Evolutionary conservation across 2,888 invertebrate species (phyloP), one percentile per base, ranked within the genome.

Genomic region (Chromoteleia sp.): DNA sequence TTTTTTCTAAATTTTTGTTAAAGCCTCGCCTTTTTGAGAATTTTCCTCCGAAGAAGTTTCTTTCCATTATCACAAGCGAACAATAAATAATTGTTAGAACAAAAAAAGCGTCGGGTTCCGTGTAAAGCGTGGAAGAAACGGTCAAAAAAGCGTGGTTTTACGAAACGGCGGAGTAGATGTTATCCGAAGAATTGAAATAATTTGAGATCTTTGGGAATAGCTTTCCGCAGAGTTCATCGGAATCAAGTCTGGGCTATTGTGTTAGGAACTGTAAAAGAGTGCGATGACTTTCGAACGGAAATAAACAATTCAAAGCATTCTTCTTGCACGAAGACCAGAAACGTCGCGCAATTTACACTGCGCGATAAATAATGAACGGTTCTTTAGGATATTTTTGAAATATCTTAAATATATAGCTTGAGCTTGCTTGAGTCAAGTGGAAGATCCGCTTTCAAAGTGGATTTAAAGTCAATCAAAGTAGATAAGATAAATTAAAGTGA

Each of bases 141-240:
- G 12, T 29, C 45, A 43, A 65, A 58, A 73, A 76, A 77, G 67
- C 12, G 52, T 45, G 39, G 52, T 58, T 41, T n/a, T 33, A 41
- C 48, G 33, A 61, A 76, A 68, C 10, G 45, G 39, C 15, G 43
- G 21, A 50, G 67, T 68, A 39, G 45, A 52, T 54, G n/a, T n/a
- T n/a, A 41, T 41, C 43, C 17, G 33, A 65, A 65, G 43, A 45
- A 36, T 43, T 52, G 54, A 36, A 74, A 80, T 74, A 61, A 77
- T 77, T 77, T 48, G 52, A 61, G 43, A 63, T 81, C 58, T 52
- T 39, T n/a, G 63, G 43, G 52, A 61, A 77, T 77, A 68, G 63
- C 74, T 74, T 29, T 33, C 33, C 19, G 33, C 58, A 58, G 52
- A 77, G 68, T 74, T 81, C 77, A 81, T 81, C 67, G 73, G 67